These are phyloP conservation scores for Drosophila parthenogenetica DNA, from an alignment of 2,888 invertebrate genomes.

Conservation along the genomic window DNA sequence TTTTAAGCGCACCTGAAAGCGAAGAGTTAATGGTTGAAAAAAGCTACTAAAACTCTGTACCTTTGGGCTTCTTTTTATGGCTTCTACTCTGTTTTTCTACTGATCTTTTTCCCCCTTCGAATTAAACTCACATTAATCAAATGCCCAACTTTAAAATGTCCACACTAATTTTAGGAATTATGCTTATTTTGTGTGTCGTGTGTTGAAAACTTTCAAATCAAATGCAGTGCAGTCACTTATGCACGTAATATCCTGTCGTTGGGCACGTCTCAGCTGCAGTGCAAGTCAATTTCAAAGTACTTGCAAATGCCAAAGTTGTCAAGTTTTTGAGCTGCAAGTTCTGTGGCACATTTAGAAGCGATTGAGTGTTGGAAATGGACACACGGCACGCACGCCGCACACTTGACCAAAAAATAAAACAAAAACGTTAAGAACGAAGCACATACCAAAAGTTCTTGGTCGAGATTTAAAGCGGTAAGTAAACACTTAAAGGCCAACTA, in stretches of 20 bases:
- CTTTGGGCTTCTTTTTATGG: too few relatives aligned
- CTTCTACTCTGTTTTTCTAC: too few relatives aligned
- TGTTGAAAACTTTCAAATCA: constrained; percentile 2
- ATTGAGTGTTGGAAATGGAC: constrained; percentile 63
- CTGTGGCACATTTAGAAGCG: constrained; percentile 51
- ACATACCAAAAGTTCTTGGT: constrained; percentile 11
- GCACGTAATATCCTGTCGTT: constrained; percentile 67
- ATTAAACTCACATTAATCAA: constrained; percentile 1
- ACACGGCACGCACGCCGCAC: constrained; percentile 64
- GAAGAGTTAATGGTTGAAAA: too few relatives aligned
- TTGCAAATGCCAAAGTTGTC: constrained; percentile 44
- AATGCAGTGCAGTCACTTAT: constrained; percentile 52
- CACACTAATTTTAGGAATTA: constrained; percentile 7
- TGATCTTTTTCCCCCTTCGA: too few relatives aligned
- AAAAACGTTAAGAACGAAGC: background rate
- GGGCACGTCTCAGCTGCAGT: constrained; percentile 61
- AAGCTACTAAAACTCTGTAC: too few relatives aligned
- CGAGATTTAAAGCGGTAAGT: constrained; percentile 48
- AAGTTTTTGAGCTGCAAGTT: constrained; percentile 54
- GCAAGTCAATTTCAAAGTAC: constrained; percentile 60
- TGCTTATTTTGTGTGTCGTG: constrained; percentile 38
- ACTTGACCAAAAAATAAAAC: constrained; percentile 47
- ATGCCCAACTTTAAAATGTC: background rate
- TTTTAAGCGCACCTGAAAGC: too few relatives aligned
- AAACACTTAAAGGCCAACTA: constrained; percentile 41